phyloP scores from a whole-genome alignment of 2,888 invertebrate genomes.

The Drosophila pseudotakahashii region DNA sequence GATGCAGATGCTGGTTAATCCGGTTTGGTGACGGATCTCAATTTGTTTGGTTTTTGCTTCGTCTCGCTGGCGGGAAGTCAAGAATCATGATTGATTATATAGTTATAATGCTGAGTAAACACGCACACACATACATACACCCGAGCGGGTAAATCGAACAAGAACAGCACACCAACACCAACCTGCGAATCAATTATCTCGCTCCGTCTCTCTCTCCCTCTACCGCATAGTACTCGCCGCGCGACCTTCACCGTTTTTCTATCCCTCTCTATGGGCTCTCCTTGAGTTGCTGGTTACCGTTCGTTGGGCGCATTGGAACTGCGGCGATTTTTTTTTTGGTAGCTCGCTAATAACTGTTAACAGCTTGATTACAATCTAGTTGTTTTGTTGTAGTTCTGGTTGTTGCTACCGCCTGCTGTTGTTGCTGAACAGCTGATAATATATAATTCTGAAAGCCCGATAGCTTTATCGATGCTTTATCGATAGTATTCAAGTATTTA shows the following conservation, averaged over 20 bases:
- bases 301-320: conserved; percentile 30
- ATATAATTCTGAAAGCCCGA: too few relatives aligned
- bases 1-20: conserved; percentile 19
- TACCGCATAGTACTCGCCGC: conserved; percentile 3
- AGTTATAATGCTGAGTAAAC: conserved; percentile 25
- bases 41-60: conserved; percentile 9
- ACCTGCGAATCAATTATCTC: conserved; percentile 22
- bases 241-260: conserved; percentile 28
- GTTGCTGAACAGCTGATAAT: conserved; percentile 22
- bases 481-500: too few relatives aligned
- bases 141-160: not conserved
- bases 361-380: conserved; percentile 16
- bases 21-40: conserved; percentile 17
- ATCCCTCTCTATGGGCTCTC: conserved; percentile 6
- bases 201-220: conserved; percentile 15
- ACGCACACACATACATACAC: conserved; percentile 19
- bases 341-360: conserved; percentile 23
- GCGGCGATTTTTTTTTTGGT: conserved; percentile 10
- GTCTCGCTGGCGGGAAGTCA: not conserved
- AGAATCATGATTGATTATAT: conserved; percentile 34
- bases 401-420: not conserved
- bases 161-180: conserved; percentile 15
- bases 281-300: conserved; percentile 17
- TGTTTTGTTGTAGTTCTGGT: conserved; percentile 3
- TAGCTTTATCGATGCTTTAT: too few relatives aligned